Evolutionary conservation across 2,113 vertebrate species (phyloP).

Genomic region (Australoheros scitulus): DNA sequence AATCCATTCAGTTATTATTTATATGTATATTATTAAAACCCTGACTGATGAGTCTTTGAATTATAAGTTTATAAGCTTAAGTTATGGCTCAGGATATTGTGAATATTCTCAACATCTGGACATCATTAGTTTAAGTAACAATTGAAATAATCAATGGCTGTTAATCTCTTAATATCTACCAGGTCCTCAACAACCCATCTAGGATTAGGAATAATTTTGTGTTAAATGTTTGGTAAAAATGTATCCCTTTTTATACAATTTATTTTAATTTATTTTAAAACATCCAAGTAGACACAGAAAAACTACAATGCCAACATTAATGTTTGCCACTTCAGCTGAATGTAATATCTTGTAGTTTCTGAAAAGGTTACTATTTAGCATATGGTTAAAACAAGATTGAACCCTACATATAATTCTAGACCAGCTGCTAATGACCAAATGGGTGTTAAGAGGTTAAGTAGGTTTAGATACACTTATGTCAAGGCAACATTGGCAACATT

Average conservation of each 20-base stretch:
- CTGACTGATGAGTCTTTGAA: background rate
- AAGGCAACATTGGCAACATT: background rate
- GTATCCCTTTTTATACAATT: background rate
- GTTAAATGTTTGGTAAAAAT: background rate
- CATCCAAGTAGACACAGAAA: too few relatives aligned
- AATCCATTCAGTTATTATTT: background rate
- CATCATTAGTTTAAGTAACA: background rate
- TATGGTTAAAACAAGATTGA: background rate
- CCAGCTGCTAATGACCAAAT: too few relatives aligned
- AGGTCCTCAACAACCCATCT: background rate
- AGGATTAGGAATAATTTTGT: rapidly evolving
- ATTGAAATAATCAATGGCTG: background rate
- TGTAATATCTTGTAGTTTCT: too few relatives aligned
- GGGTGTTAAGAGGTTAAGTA: too few relatives aligned
- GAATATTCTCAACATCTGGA: background rate
- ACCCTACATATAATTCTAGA: background rate
- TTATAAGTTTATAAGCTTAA: background rate
- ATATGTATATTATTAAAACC: rapidly evolving
- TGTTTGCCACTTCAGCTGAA: background rate
- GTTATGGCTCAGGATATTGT: background rate
- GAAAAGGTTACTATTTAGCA: background rate
- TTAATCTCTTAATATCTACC: background rate
- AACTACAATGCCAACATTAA: rapidly evolving
- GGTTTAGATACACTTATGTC: too few relatives aligned
- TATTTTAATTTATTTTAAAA: too few relatives aligned